A percentile compares a stretch with the other conserved stretches of the same genome.
These are phyloP conservation scores for Simalia tracyae DNA, from an alignment of 2,797 vertebrate genomes.

Conservation along the genomic window DNA sequence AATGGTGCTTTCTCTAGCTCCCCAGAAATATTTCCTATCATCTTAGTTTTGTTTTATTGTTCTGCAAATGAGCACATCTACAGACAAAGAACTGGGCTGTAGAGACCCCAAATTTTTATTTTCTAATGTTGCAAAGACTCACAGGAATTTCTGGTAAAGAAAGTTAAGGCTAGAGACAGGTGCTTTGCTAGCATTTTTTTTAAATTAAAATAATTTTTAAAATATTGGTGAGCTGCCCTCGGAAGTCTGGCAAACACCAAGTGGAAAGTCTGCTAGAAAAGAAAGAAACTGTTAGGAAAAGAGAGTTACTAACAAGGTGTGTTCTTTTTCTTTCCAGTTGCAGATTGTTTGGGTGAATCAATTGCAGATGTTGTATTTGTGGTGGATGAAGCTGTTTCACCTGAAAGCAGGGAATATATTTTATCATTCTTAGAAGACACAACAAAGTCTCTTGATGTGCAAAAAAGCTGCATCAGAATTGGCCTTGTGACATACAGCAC, in stretches of 20 bases:
- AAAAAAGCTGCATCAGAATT: slow-evolving; percentile 55
- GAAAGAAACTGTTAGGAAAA: neutral
- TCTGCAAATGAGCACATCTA: neutral
- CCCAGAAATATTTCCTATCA: neutral
- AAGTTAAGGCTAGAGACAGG: too few relatives aligned
- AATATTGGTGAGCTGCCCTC: neutral
- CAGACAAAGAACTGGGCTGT: neutral
- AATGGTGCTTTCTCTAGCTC: neutral
- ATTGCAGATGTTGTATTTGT: slow-evolving; percentile 70
- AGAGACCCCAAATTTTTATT: neutral
- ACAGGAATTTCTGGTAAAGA: neutral
- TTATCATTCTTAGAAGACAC: slow-evolving; percentile 60
- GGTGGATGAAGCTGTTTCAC: slow-evolving; percentile 55
- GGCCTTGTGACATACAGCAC: slow-evolving; percentile 58
- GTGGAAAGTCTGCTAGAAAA: neutral
- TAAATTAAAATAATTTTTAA: neutral
- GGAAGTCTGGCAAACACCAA: neutral
- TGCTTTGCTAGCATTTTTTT: neutral
- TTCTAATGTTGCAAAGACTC: neutral
- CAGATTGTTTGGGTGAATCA: slow-evolving; percentile 58
- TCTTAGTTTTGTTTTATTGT: neutral
- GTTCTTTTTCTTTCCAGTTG: neutral
- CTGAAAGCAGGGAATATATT: slow-evolving; percentile 50
- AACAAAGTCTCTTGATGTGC: slow-evolving; percentile 57
- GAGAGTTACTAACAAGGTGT: neutral